A percentile compares a stretch with the other conserved stretches of the same genome.
Evolutionary conservation across 1,140 invertebrate genomes (phyloP).

Genomic region (Eubasilissa regina): DNA sequence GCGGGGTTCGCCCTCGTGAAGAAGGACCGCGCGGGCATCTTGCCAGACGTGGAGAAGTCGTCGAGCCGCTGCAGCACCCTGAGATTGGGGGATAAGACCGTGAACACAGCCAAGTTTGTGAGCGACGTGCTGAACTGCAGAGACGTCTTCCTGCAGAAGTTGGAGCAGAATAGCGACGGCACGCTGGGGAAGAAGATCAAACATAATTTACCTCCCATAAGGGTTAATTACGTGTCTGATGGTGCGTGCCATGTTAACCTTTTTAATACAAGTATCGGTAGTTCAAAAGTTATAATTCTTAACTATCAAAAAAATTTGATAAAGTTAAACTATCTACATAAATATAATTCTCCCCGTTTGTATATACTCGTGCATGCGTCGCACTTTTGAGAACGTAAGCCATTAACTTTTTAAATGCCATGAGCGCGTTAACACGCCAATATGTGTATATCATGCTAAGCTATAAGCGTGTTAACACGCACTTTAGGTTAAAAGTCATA

Average conservation of each 20-base stretch:
- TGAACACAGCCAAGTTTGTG: slow-evolving; percentile 53
- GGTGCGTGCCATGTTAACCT: slow-evolving; percentile 33
- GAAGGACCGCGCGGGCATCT: slow-evolving; percentile 60
- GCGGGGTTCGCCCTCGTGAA: slow-evolving; percentile 67
- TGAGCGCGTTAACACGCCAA: too few relatives aligned
- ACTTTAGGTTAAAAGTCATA: too few relatives aligned
- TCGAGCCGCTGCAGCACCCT: slow-evolving; percentile 48
- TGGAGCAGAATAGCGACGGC: slow-evolving; percentile 52
- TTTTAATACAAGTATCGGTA: too few relatives aligned
- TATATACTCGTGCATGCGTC: too few relatives aligned
- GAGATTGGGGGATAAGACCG: slow-evolving; percentile 31
- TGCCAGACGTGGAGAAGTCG: slow-evolving; percentile 31
- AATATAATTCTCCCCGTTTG: too few relatives aligned
- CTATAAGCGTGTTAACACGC: too few relatives aligned
- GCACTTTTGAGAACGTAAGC: too few relatives aligned
- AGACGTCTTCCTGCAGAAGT: slow-evolving; percentile 55
- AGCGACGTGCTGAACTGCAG: slow-evolving; percentile 55
- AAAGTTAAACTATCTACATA: too few relatives aligned
- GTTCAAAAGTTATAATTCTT: too few relatives aligned
- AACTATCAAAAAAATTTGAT: too few relatives aligned
- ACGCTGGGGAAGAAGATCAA: slow-evolving; percentile 47
- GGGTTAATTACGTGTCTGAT: slow-evolving; percentile 51
- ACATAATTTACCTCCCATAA: slow-evolving; percentile 36
- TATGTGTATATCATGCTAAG: too few relatives aligned
- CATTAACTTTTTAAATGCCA: too few relatives aligned